Evolutionary conservation across 2,113 vertebrate species (phyloP).

Genomic region (Cynoglossus semilaevis): DNA sequence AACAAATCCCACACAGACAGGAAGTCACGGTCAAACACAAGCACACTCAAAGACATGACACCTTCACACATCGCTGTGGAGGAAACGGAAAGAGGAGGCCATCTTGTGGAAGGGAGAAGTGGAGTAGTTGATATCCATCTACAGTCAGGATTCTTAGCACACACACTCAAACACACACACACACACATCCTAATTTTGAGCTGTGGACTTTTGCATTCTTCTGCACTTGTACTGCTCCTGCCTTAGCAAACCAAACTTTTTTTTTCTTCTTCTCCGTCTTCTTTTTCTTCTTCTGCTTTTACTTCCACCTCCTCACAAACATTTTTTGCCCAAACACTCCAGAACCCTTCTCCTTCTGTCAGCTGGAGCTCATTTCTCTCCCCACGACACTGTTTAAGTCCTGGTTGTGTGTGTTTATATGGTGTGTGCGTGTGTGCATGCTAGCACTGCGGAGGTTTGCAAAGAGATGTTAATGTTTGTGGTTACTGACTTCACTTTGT

Average conservation of each 20-base stretch:
- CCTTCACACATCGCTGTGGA: constrained; percentile 41
- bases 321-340: constrained; percentile 65
- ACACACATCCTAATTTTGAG: constrained; percentile 41
- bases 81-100: constrained; percentile 24
- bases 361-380: constrained; percentile 68
- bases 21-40: constrained; percentile 49
- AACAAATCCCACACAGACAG: constrained; percentile 47
- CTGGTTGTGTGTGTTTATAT: constrained; percentile 6
- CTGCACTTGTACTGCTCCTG: constrained; percentile 46
- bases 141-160: constrained; percentile 57
- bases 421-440: constrained; percentile 14
- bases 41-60: constrained; percentile 51
- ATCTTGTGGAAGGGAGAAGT: constrained; percentile 10
- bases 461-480: constrained; percentile 53
- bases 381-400: constrained; percentile 32
- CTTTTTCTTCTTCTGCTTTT: constrained; percentile 36
- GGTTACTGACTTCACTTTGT: constrained; percentile 53
- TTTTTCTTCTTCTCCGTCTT: constrained; percentile 29
- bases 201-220: constrained; percentile 56
- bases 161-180: constrained; percentile 33
- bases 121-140: constrained; percentile 28
- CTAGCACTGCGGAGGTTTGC: constrained; percentile 39
- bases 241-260: constrained; percentile 53
- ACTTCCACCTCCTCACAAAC: constrained; percentile 34
- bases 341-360: constrained; percentile 44